Evolutionary conservation across 1,140 invertebrate species (phyloP), one percentile per base, ranked within the genome.

Genomic region (Procambarus clarkii): DNA sequence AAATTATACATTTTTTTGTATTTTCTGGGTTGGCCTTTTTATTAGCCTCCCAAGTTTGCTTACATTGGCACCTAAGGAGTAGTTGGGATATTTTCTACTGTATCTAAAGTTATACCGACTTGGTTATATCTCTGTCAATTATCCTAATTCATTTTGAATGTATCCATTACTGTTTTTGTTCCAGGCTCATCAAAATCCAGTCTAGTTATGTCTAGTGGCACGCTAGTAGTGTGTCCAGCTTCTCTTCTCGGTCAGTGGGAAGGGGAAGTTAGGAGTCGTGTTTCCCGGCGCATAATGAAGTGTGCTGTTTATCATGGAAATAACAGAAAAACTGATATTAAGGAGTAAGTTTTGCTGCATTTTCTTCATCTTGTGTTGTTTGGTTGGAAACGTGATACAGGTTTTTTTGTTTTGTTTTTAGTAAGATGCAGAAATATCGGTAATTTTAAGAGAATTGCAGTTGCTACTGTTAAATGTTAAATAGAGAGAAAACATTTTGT

Each of bases 181-280:
- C 13, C 58, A 78, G 76, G 50, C 45, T 2, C 76, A 21, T 69
- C 58, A 60, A n/a, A 48, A 60, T 24, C n/a, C n/a, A 5, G 0
- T 4, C 71, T 94, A 34, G 91, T 93, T 74, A 80, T 86, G 15
- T 94, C 95, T 0, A 92, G 94, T 60, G 96, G 97, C 54, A 99
- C 98, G 8, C 95, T 99, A 24, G 96, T 99, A 0, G 96, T 99
- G 7, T 98, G 98, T 94, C 98, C 98, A 2, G 98, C 98, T 13
- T 95, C 95, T 0, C 92, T 96, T 21, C 94, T 96, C 45, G 94
- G 95, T 91, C 98, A 99, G 94, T 99, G 98, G 98, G 96, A 97
- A 88, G 95, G 94, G 24, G 98, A 99, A 95, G 96, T 98, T 44
- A 93, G 95, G 3, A 96, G 95, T 5, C 96, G 97, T 93, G 96